Conservation (phyloP, 2,888 invertebrate genomes). For the Portevinia maculata region DNA sequence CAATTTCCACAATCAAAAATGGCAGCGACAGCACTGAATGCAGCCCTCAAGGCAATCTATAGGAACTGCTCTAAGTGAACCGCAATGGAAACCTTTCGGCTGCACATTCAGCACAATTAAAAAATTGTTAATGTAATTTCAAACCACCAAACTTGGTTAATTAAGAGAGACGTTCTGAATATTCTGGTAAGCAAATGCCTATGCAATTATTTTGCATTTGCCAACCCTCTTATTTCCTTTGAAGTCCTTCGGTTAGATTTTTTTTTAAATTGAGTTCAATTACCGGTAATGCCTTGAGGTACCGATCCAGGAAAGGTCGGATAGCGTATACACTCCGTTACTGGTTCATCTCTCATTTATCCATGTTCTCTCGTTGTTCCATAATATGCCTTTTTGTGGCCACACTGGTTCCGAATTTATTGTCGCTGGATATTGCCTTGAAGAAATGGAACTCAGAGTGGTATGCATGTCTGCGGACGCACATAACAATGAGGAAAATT, state of each 20-base stretch:
- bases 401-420: conserved; percentile 52
- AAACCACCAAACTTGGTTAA: conserved; percentile 41
- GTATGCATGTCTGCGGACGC: conserved; percentile 76
- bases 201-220: background rate
- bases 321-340: conserved; percentile 1
- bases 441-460: background rate
- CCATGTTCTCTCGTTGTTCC: conserved; percentile 21
- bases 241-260: conserved; percentile 31
- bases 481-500: conserved; percentile 82
- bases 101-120: conserved; percentile 55
- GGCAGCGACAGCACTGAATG: conserved; percentile 29
- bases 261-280: conserved; percentile 62
- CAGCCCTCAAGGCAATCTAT: conserved; percentile 11
- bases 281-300: conserved; percentile 50
- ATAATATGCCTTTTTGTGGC: conserved; percentile 37
- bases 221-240: background rate
- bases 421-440: conserved; percentile 26
- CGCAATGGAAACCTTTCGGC: background rate
- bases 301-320: background rate
- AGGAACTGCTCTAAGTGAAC: background rate
- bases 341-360: conserved; percentile 10
- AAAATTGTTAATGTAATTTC: conserved; percentile 54
- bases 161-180: conserved; percentile 32
- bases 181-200: conserved; percentile 5
- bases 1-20: conserved; percentile 57